phyloP scores from a whole-genome alignment of 2,113 vertebrate genomes.

The Oostethus manadensis region DNA sequence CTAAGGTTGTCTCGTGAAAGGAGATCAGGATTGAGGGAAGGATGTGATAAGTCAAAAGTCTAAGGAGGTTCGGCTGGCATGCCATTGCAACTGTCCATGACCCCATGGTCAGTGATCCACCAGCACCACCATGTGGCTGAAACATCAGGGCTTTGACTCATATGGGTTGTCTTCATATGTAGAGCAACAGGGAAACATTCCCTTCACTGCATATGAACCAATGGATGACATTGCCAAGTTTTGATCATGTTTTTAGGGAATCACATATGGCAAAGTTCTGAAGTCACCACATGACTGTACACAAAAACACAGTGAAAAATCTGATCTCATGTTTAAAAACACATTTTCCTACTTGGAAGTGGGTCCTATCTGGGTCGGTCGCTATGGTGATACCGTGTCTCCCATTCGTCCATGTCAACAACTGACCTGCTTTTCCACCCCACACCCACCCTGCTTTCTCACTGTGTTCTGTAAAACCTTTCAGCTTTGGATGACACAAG shows the following conservation, averaged over 20 bases:
- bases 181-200: slow-evolving; percentile 1
- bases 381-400: slow-evolving; percentile 37
- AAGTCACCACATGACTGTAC: not conserved
- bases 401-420: slow-evolving; percentile 66
- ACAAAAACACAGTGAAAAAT: not conserved
- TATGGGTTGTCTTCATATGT: slow-evolving; percentile 7
- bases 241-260: not conserved
- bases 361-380: slow-evolving; percentile 62
- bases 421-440: slow-evolving; percentile 66
- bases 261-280: not conserved
- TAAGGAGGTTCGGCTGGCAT: slow-evolving; percentile 8
- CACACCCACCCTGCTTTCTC: slow-evolving; percentile 9
- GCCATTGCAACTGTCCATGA: slow-evolving; percentile 13
- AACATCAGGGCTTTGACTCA: not conserved
- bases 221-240: slow-evolving; percentile 1
- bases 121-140: slow-evolving; percentile 80
- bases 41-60: slow-evolving; percentile 50
- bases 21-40: slow-evolving; percentile 28
- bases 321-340: not conserved
- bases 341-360: slow-evolving; percentile 18
- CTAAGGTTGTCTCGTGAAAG: slow-evolving; percentile 47
- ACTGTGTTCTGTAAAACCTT: slow-evolving; percentile 54
- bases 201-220: not conserved
- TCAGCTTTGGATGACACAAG: slow-evolving; percentile 58
- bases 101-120: slow-evolving; percentile 63